A percentile compares a stretch with the other conserved stretches of the same genome.
Conservation (phyloP, 2,888 invertebrate genomes). For the Phymatocera aterrima region DNA sequence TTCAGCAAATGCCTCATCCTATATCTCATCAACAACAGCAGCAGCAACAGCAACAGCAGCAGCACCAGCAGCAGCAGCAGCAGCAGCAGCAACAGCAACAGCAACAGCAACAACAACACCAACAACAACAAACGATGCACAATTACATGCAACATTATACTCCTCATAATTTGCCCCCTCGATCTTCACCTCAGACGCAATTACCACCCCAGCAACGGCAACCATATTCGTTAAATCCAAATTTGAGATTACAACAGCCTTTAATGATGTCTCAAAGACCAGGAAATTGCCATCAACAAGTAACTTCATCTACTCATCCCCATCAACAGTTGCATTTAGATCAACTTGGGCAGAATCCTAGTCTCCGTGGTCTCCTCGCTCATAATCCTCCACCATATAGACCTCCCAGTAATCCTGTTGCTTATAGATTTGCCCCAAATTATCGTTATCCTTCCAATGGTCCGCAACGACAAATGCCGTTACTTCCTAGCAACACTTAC, state of each 20-base stretch:
- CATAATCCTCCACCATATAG: conserved; percentile 70
- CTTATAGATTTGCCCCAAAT: conserved; percentile 66
- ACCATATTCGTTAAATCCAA: conserved; percentile 67
- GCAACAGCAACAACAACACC: conserved; percentile 61
- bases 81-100: conserved; percentile 69
- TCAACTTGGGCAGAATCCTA: conserved; percentile 67
- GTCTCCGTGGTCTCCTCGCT: conserved; percentile 64
- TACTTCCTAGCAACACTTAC: conserved; percentile 64
- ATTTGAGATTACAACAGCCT: conserved; percentile 67
- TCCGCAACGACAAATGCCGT: conserved; percentile 61
- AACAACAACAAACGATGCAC: conserved; percentile 67
- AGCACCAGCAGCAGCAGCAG: conserved; percentile 62
- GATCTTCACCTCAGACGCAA: conserved; percentile 68
- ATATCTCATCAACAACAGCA: conserved; percentile 63
- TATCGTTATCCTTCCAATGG: conserved; percentile 65
- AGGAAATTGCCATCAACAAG: conserved; percentile 72
- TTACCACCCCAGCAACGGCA: conserved; percentile 61
- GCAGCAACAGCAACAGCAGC: conserved; percentile 67
- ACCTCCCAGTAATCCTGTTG: conserved; percentile 64
- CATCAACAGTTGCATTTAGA: conserved; percentile 73
- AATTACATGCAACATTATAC: conserved; percentile 74
- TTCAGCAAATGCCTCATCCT: conserved; percentile 53
- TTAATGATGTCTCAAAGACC: conserved; percentile 66
- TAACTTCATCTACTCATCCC: conserved; percentile 80
- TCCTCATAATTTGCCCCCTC: conserved; percentile 66